Base-by-base conservation (phyloP, 2,113 vertebrate genomes). In the Odobenus rosmarus region DNA sequence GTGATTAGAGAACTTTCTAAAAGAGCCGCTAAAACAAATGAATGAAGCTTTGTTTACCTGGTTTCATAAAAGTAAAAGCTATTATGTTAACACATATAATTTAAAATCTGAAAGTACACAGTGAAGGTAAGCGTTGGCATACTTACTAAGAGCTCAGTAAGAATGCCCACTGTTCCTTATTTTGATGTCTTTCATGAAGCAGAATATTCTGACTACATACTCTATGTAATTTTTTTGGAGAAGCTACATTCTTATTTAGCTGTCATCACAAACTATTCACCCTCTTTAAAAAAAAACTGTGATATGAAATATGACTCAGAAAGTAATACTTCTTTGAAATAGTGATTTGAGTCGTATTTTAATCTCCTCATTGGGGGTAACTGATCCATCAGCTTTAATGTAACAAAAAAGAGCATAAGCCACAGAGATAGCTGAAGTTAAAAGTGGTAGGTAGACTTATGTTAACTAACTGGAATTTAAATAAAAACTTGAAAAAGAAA, bases 31-130 rank as follows among this genome's bases (percentile, higher is more conserved):
- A 53, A 83, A 80, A 84, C 88, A 59, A 64, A 80, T 79, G 76
- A 79, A 88, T 69, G 84, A 88, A 62, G 42, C 95, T 86, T 53
- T 95, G 86, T 91, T 88, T 77, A 67, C 93, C 72, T 82, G 33
- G 49, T 53, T 86, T 86, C 90, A 80, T 69, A 67, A 95, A 81
- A 91, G 91, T 89, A 33, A 83, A 46, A 81, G 83, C 88, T 84
- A 28, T 92, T 71, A 16, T 39, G 71, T 86, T 72, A 72, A 84
- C 53, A 16, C 59, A 59, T n/a, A 64, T n/a, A 33, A 83, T 88
- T 80, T 79, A 53, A 83, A 86, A 36, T 64, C 55, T 18, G 23
- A 36, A 21, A 84, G 91, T 42, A 59, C 61, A 39, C 84, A 39
- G 59, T 5, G 79, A 71, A 84, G n/a, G 31, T 53, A 4, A 77